A percentile compares a stretch with the other conserved stretches of the same genome.
Evolutionary conservation across 1,140 invertebrate genomes (phyloP).

Genomic region (Fopius arisanus): DNA sequence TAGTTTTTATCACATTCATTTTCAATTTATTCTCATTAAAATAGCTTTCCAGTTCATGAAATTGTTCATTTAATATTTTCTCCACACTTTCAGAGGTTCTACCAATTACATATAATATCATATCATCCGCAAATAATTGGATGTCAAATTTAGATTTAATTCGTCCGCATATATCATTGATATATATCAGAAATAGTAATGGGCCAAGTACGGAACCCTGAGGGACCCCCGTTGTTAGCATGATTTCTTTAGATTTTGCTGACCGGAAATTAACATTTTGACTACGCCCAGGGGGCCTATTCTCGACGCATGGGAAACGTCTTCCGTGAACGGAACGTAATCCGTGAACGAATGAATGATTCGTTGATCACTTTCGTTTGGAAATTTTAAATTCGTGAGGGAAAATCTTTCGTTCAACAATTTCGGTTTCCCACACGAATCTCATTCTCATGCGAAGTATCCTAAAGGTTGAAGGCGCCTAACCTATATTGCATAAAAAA

Average conservation of each 20-base stretch:
- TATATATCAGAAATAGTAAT: slow-evolving; percentile 17
- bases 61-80: slow-evolving; percentile 9
- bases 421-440: no score
- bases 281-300: no score
- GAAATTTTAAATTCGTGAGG: no score
- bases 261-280: slow-evolving; percentile 15
- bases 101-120: slow-evolving; percentile 17
- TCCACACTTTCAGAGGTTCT: neutral
- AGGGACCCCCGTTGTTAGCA: slow-evolving; percentile 14
- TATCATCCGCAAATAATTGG: slow-evolving; percentile 30
- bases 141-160: neutral
- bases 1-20: slow-evolving; percentile 24
- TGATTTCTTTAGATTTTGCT: neutral
- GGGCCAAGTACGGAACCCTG: slow-evolving; percentile 19
- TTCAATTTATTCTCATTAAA: slow-evolving; percentile 15
- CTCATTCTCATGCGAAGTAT: no score
- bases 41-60: slow-evolving; percentile 3
- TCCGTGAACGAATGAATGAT: no score
- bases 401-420: no score
- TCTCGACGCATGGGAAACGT: no score
- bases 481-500: no score
- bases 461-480: no score
- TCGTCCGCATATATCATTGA: slow-evolving; percentile 23
- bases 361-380: no score
- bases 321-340: no score